Base-by-base conservation (phyloP, 2,797 vertebrate genomes). In the Mycteria americana region DNA sequence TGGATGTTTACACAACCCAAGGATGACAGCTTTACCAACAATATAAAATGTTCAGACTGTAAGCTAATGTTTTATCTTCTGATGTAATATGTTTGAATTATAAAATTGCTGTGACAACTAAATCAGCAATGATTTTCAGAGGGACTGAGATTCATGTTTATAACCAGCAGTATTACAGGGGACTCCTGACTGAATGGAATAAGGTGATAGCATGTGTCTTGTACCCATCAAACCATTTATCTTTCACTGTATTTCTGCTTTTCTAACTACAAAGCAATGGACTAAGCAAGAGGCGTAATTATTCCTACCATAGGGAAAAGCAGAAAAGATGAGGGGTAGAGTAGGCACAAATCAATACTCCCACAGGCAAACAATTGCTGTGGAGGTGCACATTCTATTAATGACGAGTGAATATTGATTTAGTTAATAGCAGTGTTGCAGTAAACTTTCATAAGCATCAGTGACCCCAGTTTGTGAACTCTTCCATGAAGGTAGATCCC, bases 381-480 rank as follows among this genome's bases (percentile, higher is more conserved):
- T 39, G 77, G 75, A 77, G 60, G 51, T 80, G 63, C 45, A 79
- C 31, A 43, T 33, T 27, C n/a, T 91, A 83, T 89, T 92, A 96
- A 94, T 74, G 81, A 93, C 67, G 51, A 92, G 53, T 60, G 82
- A 85, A 77, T 91, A 95, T 89, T 95, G 92, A 94, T 87, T 92
- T 91, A 91, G 64, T 92, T 95, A 96, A 91, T 72, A 91, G 45
- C 64, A 85, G 18, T 76, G 25, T 88, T 83, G 65, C 72, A 91
- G 82, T 89, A 94, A 93, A 91, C 43, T 89, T 92, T 89, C 41
- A 53, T 48, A 80, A 82, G 11, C 56, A 84, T 62, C 77, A 48
- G 28, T 72, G 84, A 70, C 48, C 43, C 75, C 43, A 18, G n/a
- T 85, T 79, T 83, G 81, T 88, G 68, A 94, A 83, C 41, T 91